Evolutionary conservation across 2,888 invertebrate genomes (phyloP), one percentile per base, ranked within the genome.

Genomic region (Rhorus exstirpatorius): DNA sequence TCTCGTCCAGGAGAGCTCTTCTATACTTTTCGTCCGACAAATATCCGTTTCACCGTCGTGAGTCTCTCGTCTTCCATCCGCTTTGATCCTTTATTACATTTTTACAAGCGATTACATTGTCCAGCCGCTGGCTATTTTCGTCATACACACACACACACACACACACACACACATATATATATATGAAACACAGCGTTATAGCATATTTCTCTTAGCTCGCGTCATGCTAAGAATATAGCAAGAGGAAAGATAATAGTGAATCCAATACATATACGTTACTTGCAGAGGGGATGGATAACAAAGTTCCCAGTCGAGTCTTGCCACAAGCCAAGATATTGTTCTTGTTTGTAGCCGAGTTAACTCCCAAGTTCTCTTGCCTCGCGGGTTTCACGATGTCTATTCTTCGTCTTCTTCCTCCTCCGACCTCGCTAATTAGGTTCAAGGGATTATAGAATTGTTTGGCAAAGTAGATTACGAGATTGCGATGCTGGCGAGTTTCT

Each of bases 51-150:
- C 41, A 67, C 55, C 35, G 65, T 84, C 65, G 55, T 44, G 35
- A 65, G 14, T 31, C 49, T 63, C 49, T 67, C 61, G 65, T 80
- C 68, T 31, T 19, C 55, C 51, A 12, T 82, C 63, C 63, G 79
- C 84, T 92, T 92, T 91, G 91, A 91, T 90, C 89, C 87, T 90
- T 91, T 91, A 92, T 92, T 91, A 91, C 88, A 91, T 92, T 92
- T 91, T 91, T 89, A 91, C 91, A 90, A 90, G 88, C 91, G 91
- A 91, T 92, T 90, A 89, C 90, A 87, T 89, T 90, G 89, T 87
- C 87, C 89, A 89, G 90, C 91, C 91, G 86, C 88, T 89, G 91
- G 91, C 89, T 77, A 88, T 88, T 79, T 76, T 79, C 44, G 21
- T 24, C 26, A 10, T 14, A n/a, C 17, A 65, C 49, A 41, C 14